phyloP scores from a whole-genome alignment of 2,888 invertebrate species.

The Odontocolon sp. region DNA sequence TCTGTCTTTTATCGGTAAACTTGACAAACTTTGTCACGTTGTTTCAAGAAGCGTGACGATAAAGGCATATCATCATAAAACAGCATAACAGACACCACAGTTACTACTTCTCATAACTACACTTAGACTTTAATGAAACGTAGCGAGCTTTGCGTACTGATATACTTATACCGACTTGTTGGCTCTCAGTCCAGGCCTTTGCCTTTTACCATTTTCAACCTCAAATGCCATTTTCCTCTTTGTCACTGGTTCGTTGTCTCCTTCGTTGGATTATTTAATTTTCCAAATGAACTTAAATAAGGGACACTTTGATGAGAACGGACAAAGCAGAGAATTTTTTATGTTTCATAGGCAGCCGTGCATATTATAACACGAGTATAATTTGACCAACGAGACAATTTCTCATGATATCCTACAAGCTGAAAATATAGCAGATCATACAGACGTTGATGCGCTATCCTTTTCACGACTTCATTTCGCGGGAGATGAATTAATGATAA shows the following conservation, averaged over 20 bases:
- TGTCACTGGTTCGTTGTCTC: background rate
- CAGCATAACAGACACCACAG: background rate
- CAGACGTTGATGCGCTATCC: background rate
- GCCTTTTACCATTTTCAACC: background rate
- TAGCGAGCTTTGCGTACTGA: constrained; percentile 5
- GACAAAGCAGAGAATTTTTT: too few relatives aligned
- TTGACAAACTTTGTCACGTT: constrained; percentile 18
- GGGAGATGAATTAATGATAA: constrained; percentile 1
- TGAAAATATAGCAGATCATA: background rate
- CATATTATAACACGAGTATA: constrained; percentile 5
- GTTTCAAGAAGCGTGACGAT: background rate
- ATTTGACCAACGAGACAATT: background rate
- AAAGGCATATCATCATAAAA: constrained; percentile 14
- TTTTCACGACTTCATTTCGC: background rate
- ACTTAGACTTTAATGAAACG: constrained; percentile 30
- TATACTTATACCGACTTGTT: background rate
- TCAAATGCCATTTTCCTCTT: background rate
- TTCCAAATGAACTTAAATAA: constrained; percentile 21
- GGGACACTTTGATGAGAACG: background rate
- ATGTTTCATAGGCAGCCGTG: background rate
- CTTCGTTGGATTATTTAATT: constrained; percentile 23
- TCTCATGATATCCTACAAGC: background rate
- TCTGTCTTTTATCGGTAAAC: background rate
- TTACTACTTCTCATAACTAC: background rate
- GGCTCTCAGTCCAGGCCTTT: constrained; percentile 12